These are phyloP conservation scores for Hylaeus volcanicus DNA, from an alignment of 1,140 invertebrate genomes.

Conservation along the genomic window DNA sequence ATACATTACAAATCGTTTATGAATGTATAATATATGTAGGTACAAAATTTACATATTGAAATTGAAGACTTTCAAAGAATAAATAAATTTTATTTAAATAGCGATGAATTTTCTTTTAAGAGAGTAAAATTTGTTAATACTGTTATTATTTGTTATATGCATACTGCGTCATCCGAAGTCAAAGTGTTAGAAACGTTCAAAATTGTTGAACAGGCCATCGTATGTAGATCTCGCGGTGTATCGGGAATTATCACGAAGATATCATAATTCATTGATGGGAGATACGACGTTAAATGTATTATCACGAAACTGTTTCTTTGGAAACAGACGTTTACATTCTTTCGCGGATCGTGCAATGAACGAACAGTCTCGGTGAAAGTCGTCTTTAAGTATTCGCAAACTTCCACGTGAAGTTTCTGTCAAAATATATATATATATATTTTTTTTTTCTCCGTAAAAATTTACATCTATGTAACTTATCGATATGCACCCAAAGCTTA, in stretches of 20 bases:
- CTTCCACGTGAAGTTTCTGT: conserved; percentile 49
- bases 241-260: conserved; percentile 20
- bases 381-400: conserved; percentile 24
- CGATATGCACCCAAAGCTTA: conserved; percentile 58
- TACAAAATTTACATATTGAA: too few species aligned
- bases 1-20: too few species aligned
- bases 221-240: neutral
- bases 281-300: neutral
- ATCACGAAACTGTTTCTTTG: neutral
- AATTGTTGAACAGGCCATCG: neutral
- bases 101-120: too few species aligned
- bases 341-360: conserved; percentile 5
- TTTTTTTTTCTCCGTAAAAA: conserved; percentile 50
- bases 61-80: too few species aligned
- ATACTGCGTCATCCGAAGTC: too few species aligned
- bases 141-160: too few species aligned
- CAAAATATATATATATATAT: conserved; percentile 61
- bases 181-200: neutral
- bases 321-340: neutral
- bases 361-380: conserved; percentile 17
- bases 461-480: conserved; percentile 57
- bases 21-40: too few species aligned
- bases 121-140: too few species aligned
- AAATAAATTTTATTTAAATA: too few species aligned
- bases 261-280: conserved; percentile 11